Percentiles rank a stretch among this genome's conserved stretches.
These are phyloP conservation scores for Falco peregrinus DNA, from an alignment of 2,797 vertebrate species.

Conservation along the genomic window DNA sequence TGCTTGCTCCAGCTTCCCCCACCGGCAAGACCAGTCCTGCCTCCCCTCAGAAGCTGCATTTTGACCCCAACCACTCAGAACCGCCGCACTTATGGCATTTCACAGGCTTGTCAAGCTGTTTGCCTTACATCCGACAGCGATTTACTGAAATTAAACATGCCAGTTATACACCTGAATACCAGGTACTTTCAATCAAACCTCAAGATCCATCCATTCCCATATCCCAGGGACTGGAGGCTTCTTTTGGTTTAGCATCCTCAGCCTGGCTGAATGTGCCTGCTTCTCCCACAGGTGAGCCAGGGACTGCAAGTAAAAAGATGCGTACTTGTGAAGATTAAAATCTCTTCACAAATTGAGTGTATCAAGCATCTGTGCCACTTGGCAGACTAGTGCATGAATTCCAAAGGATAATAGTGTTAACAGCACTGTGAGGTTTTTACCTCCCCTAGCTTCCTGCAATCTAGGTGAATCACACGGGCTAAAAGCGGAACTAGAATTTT, in stretches of 20 bases:
- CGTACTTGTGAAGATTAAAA: slow-evolving; percentile 37
- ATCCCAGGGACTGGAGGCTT: background rate
- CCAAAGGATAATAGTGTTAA: slow-evolving; percentile 16
- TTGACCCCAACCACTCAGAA: background rate
- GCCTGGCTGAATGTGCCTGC: background rate
- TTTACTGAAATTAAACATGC: background rate
- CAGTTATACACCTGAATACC: background rate
- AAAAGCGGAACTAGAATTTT: background rate
- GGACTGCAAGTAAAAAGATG: background rate
- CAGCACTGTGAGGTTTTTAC: background rate
- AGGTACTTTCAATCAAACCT: background rate
- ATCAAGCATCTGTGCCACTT: slow-evolving; percentile 11
- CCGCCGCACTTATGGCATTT: rapidly evolving
- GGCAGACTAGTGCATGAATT: background rate
- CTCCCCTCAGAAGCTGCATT: background rate
- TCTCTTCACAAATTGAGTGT: slow-evolving; percentile 21
- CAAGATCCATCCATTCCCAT: background rate
- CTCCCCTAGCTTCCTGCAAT: background rate
- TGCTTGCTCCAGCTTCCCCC: background rate
- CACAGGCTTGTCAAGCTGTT: background rate
- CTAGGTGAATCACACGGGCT: background rate
- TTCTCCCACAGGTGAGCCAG: background rate
- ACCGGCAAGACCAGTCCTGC: background rate
- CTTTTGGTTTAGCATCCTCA: background rate
- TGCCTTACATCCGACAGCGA: background rate